Conservation (phyloP, 1,140 invertebrate genomes). For the Drosophila repleta region DNA sequence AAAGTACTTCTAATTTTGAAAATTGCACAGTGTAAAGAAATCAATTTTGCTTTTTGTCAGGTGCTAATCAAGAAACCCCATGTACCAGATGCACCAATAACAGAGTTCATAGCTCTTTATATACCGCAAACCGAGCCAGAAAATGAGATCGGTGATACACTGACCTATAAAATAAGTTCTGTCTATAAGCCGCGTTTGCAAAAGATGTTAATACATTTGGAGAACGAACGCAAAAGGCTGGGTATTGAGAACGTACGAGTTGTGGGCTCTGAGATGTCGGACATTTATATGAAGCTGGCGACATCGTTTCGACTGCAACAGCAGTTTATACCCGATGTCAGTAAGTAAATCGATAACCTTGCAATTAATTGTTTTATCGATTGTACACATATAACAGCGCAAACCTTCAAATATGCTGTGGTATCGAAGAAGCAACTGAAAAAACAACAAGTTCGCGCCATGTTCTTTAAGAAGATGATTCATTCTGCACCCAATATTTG, state of each 20-base stretch:
- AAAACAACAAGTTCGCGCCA: slow-evolving; percentile 57
- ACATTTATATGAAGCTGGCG: slow-evolving; percentile 69
- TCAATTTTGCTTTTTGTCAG: slow-evolving; percentile 6
- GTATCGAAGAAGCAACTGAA: slow-evolving; percentile 54
- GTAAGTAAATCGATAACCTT: slow-evolving; percentile 48
- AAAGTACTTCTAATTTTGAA: no score
- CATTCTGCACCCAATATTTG: slow-evolving; percentile 69
- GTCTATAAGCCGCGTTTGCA: slow-evolving; percentile 44
- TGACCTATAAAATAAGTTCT: slow-evolving; percentile 54
- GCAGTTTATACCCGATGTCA: slow-evolving; percentile 67
- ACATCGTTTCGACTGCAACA: slow-evolving; percentile 61
- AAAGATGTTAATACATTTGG: slow-evolving; percentile 68
- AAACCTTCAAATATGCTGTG: slow-evolving; percentile 66
- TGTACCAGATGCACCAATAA: slow-evolving; percentile 61
- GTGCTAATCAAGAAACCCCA: slow-evolving; percentile 67
- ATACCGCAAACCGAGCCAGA: slow-evolving; percentile 51
- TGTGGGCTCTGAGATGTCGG: slow-evolving; percentile 61
- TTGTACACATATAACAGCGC: slow-evolving; percentile 30
- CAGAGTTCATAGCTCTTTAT: slow-evolving; percentile 55
- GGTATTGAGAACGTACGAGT: slow-evolving; percentile 70
- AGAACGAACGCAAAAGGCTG: slow-evolving; percentile 57
- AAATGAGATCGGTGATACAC: slow-evolving; percentile 68
- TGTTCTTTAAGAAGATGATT: slow-evolving; percentile 75
- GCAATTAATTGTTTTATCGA: background rate
- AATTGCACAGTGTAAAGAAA: no score